Conservation (phyloP, 2,797 vertebrate species). For the Choloepus didactylus region DNA sequence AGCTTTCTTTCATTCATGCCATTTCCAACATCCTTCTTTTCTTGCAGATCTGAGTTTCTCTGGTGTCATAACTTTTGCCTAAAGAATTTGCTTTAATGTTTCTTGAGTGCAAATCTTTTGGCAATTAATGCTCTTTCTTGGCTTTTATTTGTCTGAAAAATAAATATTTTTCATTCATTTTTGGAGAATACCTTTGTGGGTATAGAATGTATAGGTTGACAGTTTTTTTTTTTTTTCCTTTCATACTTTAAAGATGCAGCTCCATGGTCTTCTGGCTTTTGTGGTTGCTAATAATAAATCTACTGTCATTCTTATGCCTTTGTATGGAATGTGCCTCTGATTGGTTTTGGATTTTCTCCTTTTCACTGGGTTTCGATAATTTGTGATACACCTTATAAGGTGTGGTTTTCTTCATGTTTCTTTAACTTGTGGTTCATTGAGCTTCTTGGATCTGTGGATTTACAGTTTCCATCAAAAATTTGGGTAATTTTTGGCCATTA, state of each 20-base stretch:
- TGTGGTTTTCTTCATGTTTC: slow-evolving; percentile 49
- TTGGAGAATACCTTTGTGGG: slow-evolving; percentile 10
- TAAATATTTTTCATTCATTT: neutral
- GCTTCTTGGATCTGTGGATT: neutral
- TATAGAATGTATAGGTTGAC: neutral
- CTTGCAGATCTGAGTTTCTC: neutral
- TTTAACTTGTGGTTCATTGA: slow-evolving; percentile 24
- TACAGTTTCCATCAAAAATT: slow-evolving; percentile 19
- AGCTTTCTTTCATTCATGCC: neutral
- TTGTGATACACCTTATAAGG: neutral
- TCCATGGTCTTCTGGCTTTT: neutral
- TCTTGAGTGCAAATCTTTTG: neutral
- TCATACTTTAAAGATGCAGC: neutral
- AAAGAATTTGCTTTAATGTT: slow-evolving; percentile 41
- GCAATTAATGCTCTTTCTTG: neutral
- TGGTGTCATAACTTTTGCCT: neutral
- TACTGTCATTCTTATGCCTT: neutral
- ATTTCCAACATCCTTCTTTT: neutral
- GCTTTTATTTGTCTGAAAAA: slow-evolving; percentile 28
- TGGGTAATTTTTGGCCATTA: neutral
- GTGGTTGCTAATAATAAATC: neutral
- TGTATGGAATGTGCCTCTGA: neutral
- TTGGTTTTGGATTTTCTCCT: slow-evolving; percentile 2
- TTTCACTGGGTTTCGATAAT: slow-evolving; percentile 3
- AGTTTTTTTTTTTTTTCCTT: neutral